A percentile compares a stretch with the other conserved stretches of the same genome.
These are phyloP conservation scores for Cromileptes altivelis DNA, from an alignment of 2,113 vertebrate species.

Conservation along the genomic window DNA sequence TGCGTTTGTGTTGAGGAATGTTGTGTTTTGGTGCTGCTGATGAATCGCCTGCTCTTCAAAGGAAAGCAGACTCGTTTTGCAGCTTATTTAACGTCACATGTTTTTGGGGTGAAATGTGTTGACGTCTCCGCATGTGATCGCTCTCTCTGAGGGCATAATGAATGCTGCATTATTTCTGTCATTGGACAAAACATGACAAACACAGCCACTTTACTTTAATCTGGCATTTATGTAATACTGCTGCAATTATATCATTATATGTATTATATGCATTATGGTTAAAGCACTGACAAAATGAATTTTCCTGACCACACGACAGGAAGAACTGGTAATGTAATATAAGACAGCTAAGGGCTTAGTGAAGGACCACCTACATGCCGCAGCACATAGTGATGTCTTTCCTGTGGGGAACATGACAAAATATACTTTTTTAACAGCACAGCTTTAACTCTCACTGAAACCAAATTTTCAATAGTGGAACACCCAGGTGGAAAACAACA, in stretches of 20 bases:
- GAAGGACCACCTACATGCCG: constrained; percentile 66
- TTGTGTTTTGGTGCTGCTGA: constrained; percentile 53
- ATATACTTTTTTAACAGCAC: constrained; percentile 44
- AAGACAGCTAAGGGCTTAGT: constrained; percentile 13
- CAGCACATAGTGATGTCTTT: constrained; percentile 27
- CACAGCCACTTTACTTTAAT: constrained; percentile 14
- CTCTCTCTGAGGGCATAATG: neutral
- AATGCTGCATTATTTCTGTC: constrained; percentile 2
- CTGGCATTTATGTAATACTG: neutral
- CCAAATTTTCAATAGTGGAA: constrained; percentile 41
- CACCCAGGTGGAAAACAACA: constrained; percentile 63
- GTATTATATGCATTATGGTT: constrained; percentile 16
- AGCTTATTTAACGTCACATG: constrained; percentile 14
- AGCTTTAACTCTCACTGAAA: constrained; percentile 28
- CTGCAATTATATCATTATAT: constrained; percentile 19
- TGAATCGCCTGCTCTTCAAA: constrained; percentile 42
- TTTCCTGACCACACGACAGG: constrained; percentile 35
- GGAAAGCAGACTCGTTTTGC: constrained; percentile 37
- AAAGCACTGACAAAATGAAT: constrained; percentile 34
- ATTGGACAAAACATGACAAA: constrained; percentile 30
- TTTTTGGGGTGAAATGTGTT: constrained; percentile 1
- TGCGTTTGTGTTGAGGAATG: constrained; percentile 82
- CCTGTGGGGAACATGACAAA: constrained; percentile 50
- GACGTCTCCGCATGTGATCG: constrained; percentile 13
- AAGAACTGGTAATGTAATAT: constrained; percentile 36